Conservation (phyloP, 2,113 vertebrate genomes). For the Epinephelus cyanopodus region DNA sequence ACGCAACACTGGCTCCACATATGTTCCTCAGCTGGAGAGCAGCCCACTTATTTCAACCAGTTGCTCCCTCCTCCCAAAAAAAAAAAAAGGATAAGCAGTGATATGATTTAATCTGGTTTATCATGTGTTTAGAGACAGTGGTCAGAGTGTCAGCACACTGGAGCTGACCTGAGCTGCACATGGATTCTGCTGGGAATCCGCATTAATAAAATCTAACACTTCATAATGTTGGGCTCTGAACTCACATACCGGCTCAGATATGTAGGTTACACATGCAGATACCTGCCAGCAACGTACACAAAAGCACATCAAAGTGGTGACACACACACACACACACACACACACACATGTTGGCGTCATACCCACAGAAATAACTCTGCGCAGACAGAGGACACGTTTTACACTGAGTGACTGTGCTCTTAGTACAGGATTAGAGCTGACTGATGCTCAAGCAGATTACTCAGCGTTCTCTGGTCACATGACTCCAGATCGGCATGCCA, state of each 20-base stretch:
- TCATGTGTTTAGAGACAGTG: conserved; percentile 30
- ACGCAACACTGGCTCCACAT: conserved; percentile 37
- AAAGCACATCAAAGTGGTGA: background rate
- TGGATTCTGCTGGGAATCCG: conserved; percentile 3
- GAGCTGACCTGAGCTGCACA: conserved; percentile 32
- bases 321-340: background rate
- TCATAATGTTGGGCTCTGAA: background rate
- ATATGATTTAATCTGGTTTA: conserved; percentile 31
- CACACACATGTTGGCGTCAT: background rate
- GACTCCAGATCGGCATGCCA: conserved; percentile 40
- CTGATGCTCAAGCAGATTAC: conserved; percentile 71
- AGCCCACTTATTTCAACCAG: conserved; percentile 18
- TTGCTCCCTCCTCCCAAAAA: conserved; percentile 2
- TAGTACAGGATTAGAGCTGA: conserved; percentile 57
- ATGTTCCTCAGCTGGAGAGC: conserved; percentile 5
- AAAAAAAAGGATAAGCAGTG: background rate
- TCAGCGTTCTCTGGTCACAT: conserved; percentile 61
- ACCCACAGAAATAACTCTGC: conserved; percentile 1
- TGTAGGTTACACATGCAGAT: background rate
- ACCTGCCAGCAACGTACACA: background rate
- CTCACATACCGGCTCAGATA: background rate
- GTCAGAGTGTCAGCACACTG: conserved; percentile 16
- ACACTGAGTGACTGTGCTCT: conserved; percentile 44
- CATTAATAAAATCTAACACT: conserved; percentile 18
- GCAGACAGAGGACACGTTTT: conserved; percentile 26